phyloP scores from a whole-genome alignment of 2,888 invertebrate species.

The Clunio marinus region DNA sequence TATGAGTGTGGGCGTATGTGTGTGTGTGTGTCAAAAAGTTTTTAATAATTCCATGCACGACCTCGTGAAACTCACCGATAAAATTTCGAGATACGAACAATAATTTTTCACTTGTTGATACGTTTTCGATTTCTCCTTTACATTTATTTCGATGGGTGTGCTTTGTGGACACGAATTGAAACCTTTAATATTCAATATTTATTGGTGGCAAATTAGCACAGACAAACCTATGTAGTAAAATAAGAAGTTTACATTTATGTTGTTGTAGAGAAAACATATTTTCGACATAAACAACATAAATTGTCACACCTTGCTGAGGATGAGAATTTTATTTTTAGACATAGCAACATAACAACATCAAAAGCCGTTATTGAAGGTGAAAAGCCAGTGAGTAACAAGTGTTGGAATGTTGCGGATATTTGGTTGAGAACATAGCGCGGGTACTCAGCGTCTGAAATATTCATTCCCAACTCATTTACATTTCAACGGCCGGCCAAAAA shows the following conservation, averaged over 20 bases:
- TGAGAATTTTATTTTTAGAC: neutral
- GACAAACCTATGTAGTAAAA: neutral
- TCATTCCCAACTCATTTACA: neutral
- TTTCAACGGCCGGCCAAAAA: neutral
- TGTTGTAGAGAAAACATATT: neutral
- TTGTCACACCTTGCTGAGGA: too few species aligned
- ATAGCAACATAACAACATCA: neutral
- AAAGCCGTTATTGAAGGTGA: neutral
- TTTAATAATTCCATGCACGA: neutral
- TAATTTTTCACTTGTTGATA: slow-evolving; percentile 11
- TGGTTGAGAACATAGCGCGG: slow-evolving; percentile 1
- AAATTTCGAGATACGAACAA: neutral
- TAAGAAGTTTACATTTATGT: too few species aligned
- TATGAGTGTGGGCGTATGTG: too few species aligned
- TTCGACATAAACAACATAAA: neutral
- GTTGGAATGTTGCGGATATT: slow-evolving; percentile 8
- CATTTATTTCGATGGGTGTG: neutral
- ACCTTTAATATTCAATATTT: slow-evolving; percentile 23
- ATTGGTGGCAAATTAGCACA: neutral
- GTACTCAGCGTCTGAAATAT: neutral
- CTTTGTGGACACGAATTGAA: neutral
- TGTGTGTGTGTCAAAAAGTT: too few species aligned
- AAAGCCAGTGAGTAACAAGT: slow-evolving; percentile 6
- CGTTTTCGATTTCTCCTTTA: neutral
- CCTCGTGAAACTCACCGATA: neutral